Percentiles rank a stretch among this genome's conserved stretches.
Evolutionary conservation across 2,797 vertebrate genomes (phyloP).

Genomic region (Bufotes viridis): DNA sequence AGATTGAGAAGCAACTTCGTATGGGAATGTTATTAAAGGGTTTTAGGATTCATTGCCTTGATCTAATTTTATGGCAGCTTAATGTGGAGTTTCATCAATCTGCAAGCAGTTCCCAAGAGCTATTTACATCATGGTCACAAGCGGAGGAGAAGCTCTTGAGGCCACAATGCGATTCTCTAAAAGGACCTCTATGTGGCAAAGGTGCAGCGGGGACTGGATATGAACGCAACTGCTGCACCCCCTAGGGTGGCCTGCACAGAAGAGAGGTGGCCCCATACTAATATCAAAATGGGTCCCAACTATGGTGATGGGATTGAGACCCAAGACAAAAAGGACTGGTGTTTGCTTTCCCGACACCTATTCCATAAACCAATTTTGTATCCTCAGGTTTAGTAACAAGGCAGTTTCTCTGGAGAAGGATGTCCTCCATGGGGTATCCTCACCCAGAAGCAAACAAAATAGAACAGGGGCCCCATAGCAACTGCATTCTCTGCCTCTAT

Average conservation of each 20-base stretch:
- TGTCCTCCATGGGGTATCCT: background rate
- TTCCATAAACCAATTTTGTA: background rate
- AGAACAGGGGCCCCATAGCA: too few species aligned
- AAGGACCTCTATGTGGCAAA: background rate
- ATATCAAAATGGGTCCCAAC: background rate
- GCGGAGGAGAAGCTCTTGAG: background rate
- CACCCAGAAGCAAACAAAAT: too few species aligned
- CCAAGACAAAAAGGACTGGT: background rate
- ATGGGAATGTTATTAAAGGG: background rate
- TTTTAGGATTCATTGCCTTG: conserved; percentile 9
- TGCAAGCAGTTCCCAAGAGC: background rate
- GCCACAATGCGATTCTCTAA: background rate
- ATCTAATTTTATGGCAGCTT: conserved; percentile 11
- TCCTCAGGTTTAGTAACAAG: background rate
- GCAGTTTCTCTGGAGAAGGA: background rate
- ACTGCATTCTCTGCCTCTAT: too few species aligned
- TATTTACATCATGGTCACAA: background rate
- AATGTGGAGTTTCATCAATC: background rate
- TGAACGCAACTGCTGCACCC: background rate
- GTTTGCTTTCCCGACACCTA: background rate
- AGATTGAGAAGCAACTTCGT: conserved; percentile 5
- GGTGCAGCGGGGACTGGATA: too few species aligned
- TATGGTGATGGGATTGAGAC: background rate
- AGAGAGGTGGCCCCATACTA: background rate
- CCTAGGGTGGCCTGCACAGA: background rate